Base-by-base conservation (phyloP, 2,888 invertebrate species). In the Nezara viridula region DNA sequence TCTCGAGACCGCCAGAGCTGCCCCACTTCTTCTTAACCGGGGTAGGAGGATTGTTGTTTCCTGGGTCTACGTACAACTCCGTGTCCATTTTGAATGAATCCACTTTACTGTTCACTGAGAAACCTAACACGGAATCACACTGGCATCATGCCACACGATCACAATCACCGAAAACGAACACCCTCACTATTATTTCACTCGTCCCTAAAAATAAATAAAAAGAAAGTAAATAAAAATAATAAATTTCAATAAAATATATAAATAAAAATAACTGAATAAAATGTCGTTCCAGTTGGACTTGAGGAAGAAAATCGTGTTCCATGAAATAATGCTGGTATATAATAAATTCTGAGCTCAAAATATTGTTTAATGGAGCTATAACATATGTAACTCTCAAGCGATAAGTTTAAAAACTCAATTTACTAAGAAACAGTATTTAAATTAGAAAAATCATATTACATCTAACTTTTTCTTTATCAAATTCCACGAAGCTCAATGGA, bases 21-120 rank as follows among this genome's bases (percentile, higher is more conserved):
- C 91, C 91, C 92, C 92, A 92, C 89, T 91, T 91, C 89, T 91
- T 91, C 86, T 90, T 91, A 14, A 66, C 50, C 2, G 66, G 47
- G 10, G 88, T 89, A 16, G 90, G 86, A 27, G 90, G 89, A 24
- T 91, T 91, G 32, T 90, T 91, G 90, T 91, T 91, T 89, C 91
- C 91, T 88, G 91, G 91, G 66, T 90, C 87, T 40, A 90, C 49
- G 73, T 90, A 91, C n/a, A 91, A 73, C 47, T 90, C 90, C 77
- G 90, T 91, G 89, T 91, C 90, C 90, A 91, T 91, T 85, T 47
- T 73, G 88, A 55, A 81, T 86, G 86, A 55, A 86, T 37, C 21
- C 86, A 52, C 86, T 47, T 73, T 49, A 73, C 86, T 32, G 55
- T 40, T 85, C 32, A 89, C 47, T 37, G 7, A n/a, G 21, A 55